These are phyloP conservation scores for Drosophila arizonae DNA, from an alignment of 1,140 invertebrate species.

Conservation along the genomic window DNA sequence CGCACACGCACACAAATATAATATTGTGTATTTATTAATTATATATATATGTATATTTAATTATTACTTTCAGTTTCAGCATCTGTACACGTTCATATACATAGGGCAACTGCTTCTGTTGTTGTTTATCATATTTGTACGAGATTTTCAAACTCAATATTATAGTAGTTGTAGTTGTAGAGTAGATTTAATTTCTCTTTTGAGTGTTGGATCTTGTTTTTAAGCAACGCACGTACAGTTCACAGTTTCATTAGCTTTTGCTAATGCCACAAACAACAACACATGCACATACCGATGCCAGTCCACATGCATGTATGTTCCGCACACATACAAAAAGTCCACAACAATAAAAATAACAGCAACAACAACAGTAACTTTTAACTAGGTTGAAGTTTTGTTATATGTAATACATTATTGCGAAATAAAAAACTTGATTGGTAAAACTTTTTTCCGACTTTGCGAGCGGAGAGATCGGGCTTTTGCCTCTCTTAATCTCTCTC, in stretches of 20 bases:
- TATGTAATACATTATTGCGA: conserved; percentile 75
- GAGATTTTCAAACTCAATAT: conserved; percentile 45
- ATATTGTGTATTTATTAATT: conserved; percentile 11
- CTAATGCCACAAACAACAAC: conserved; percentile 55
- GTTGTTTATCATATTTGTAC: conserved; percentile 37
- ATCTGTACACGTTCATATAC: conserved; percentile 37
- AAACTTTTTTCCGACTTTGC: conserved; percentile 72
- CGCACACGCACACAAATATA: neutral
- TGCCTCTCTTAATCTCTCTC: conserved; percentile 58
- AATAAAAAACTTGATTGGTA: conserved; percentile 82
- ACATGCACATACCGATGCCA: conserved; percentile 44
- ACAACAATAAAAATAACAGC: conserved; percentile 74
- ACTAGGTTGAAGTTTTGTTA: conserved; percentile 81
- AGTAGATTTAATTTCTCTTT: conserved; percentile 54
- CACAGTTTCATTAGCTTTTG: conserved; percentile 59
- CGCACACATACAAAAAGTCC: conserved; percentile 68
- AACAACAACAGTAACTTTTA: conserved; percentile 76
- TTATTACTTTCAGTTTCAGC: conserved; percentile 60
- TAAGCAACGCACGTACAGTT: conserved; percentile 51
- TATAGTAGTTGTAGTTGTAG: conserved; percentile 19
- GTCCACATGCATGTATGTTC: conserved; percentile 42
- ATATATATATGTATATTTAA: conserved; percentile 15
- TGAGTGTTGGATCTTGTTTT: conserved; percentile 48
- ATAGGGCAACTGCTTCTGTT: conserved; percentile 38
- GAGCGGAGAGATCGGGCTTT: conserved; percentile 62